These are phyloP conservation scores for Nyctibius grandis DNA, from an alignment of 2,797 vertebrate genomes.

Conservation along the genomic window DNA sequence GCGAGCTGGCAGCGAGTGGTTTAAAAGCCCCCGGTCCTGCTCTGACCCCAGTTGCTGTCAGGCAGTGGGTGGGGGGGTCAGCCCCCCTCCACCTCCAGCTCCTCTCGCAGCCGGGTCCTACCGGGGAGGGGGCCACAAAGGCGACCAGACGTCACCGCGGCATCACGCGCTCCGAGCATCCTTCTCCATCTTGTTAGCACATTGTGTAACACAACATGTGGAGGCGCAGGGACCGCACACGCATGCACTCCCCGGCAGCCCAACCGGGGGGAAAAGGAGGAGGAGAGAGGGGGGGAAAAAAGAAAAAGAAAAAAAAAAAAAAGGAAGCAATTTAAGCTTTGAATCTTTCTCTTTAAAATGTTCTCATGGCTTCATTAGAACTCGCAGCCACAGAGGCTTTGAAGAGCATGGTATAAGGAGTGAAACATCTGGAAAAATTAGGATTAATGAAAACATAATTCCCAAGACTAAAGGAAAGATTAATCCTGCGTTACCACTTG, in stretches of 20 bases:
- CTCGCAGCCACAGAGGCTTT: slow-evolving; percentile 68
- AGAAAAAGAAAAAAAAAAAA: not conserved
- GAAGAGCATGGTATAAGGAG: slow-evolving; percentile 66
- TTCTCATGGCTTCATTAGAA: slow-evolving; percentile 62
- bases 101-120: not conserved
- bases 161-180: slow-evolving; percentile 34
- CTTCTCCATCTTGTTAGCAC: slow-evolving; percentile 62
- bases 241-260: slow-evolving; percentile 30
- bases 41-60: not conserved
- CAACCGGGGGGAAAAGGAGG: not conserved
- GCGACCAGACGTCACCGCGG: slow-evolving; percentile 24
- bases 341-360: slow-evolving; percentile 56
- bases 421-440: slow-evolving; percentile 76
- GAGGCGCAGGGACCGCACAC: slow-evolving; percentile 52
- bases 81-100: not conserved
- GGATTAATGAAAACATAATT: slow-evolving; percentile 66
- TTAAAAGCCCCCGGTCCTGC: not conserved
- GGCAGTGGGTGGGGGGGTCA: not conserved
- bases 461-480: slow-evolving; percentile 61
- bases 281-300: no score
- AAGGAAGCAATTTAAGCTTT: slow-evolving; percentile 57
- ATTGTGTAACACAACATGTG: slow-evolving; percentile 61
- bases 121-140: not conserved
- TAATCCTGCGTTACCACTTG: slow-evolving; percentile 63
- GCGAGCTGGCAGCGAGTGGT: rapidly evolving